phyloP scores from a whole-genome alignment of 1,140 invertebrate species.

The Drosophila elegans region DNA sequence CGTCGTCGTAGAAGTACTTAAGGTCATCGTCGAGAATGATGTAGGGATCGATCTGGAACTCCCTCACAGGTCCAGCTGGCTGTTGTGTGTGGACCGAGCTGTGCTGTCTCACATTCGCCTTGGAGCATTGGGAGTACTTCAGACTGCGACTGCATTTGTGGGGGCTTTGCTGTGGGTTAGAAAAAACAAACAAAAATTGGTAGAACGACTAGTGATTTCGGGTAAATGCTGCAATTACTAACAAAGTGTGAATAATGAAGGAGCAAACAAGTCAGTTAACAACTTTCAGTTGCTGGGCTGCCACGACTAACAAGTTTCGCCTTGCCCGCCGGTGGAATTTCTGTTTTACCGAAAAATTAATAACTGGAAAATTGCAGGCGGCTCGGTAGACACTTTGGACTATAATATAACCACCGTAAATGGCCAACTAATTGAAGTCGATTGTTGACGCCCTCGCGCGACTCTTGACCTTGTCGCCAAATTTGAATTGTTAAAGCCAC shows the following conservation, averaged over 20 bases:
- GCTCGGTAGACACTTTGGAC: not conserved
- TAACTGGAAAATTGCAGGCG: slow-evolving; percentile 71
- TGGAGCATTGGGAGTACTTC: slow-evolving; percentile 38
- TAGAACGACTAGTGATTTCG: slow-evolving; percentile 33
- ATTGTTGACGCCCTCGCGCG: slow-evolving; percentile 55
- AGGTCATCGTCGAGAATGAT: slow-evolving; percentile 93
- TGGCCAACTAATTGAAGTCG: slow-evolving; percentile 65
- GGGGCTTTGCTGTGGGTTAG: slow-evolving; percentile 42
- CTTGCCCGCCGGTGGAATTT: slow-evolving; percentile 24
- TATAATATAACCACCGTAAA: slow-evolving; percentile 48
- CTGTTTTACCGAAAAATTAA: slow-evolving; percentile 58
- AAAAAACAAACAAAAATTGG: not conserved
- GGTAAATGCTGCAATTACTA: slow-evolving; percentile 59
- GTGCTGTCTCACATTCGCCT: slow-evolving; percentile 74
- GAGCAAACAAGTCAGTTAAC: slow-evolving; percentile 70
- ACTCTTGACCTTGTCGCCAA: slow-evolving; percentile 64
- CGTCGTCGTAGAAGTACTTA: slow-evolving; percentile 92
- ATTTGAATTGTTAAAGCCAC: slow-evolving; percentile 24
- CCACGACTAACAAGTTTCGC: slow-evolving; percentile 68
- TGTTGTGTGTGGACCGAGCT: slow-evolving; percentile 89
- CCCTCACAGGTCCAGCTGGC: slow-evolving; percentile 90
- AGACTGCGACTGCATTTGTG: slow-evolving; percentile 52
- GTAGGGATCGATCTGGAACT: slow-evolving; percentile 93
- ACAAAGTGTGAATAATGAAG: slow-evolving; percentile 67
- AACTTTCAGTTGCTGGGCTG: slow-evolving; percentile 72